Evolutionary conservation across 2,888 invertebrate species (phyloP).

Genomic region (Platycheirus albimanus): DNA sequence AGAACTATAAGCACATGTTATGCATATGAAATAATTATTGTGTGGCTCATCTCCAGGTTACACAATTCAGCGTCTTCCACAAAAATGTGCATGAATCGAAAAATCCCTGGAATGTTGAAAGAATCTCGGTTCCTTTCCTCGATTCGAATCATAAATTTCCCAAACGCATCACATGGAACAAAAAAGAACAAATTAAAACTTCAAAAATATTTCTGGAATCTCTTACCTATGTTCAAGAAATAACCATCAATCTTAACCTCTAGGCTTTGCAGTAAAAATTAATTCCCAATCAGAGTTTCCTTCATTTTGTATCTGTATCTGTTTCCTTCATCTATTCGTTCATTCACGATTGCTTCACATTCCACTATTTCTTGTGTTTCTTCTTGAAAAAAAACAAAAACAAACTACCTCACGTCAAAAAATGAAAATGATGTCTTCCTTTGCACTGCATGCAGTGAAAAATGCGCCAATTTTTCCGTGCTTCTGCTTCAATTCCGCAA

Average conservation of each 20-base stretch:
- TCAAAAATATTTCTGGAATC: background rate
- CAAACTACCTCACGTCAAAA: constrained; percentile 30
- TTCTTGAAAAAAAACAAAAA: background rate
- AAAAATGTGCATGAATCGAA: no score
- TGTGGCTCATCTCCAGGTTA: no score
- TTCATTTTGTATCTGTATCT: constrained; percentile 30
- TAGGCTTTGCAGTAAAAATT: constrained; percentile 39
- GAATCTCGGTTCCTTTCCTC: background rate
- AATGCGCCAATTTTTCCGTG: constrained; percentile 54
- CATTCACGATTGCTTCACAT: constrained; percentile 61
- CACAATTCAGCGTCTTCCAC: no score
- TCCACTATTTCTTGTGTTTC: constrained; percentile 15
- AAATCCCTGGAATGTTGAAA: background rate
- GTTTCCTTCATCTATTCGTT: constrained; percentile 41
- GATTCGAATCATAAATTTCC: background rate
- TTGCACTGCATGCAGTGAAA: constrained; percentile 23
- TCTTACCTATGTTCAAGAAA: constrained; percentile 14
- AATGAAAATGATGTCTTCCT: constrained; percentile 60
- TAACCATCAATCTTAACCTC: constrained; percentile 24
- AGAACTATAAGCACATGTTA: no score
- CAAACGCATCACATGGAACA: background rate
- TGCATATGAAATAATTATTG: no score
- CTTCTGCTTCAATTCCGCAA: constrained; percentile 40
- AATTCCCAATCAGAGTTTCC: constrained; percentile 53
- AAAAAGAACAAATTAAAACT: background rate